Base-by-base conservation (phyloP, 1,140 invertebrate species). In the Drosophila busckii region DNA sequence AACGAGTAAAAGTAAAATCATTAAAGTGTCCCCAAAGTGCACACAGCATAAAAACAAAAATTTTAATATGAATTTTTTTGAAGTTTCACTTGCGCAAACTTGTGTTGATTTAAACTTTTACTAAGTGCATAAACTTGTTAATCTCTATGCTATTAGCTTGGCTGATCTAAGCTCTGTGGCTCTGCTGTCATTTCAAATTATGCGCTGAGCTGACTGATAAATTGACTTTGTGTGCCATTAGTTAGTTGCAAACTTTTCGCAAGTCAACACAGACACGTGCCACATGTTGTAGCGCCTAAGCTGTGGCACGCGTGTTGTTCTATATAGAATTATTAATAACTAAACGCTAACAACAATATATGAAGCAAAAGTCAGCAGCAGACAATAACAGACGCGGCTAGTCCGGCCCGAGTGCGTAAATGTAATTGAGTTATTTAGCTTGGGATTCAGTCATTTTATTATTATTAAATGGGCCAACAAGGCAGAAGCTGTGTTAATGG, bases 401-500 rank as follows among this genome's bases (percentile, higher is more conserved):
- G 20, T 7, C 25, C 5, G n/a, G 7, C 4, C 25, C 5, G 2
- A 26, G n/a, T 8, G 9, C n/a, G 20, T 25, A 26, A 41, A 20
- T 60, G 48, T 80, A 80, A 82, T 80, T 82, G 64, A 82, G 75
- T 80, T 80, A 82, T 75, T 75, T 75, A 53, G 46, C 68, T 61
- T 54, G 54, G n/a, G 64, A 69, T 82, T 71, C 45, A 45, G 53
- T 45, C 46, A 75, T 66, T 70, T 71, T 54, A 59, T 59, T 80
- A 71, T 80, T 78, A 75, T 75, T 76, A 76, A 70, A 75, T 75
- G 70, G 65, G 66, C 71, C 67, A 75, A 82, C 70, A 75, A 61
- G n/a, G 75, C 69, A 64, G 68, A 52, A 60, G 75, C 69, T 80
- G 71, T n/a, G n/a, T 80, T 82, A 82, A 83, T 80, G 75, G 75